Evolutionary conservation across 2,888 invertebrate species (phyloP).

Genomic region (Nomada goodeniana): DNA sequence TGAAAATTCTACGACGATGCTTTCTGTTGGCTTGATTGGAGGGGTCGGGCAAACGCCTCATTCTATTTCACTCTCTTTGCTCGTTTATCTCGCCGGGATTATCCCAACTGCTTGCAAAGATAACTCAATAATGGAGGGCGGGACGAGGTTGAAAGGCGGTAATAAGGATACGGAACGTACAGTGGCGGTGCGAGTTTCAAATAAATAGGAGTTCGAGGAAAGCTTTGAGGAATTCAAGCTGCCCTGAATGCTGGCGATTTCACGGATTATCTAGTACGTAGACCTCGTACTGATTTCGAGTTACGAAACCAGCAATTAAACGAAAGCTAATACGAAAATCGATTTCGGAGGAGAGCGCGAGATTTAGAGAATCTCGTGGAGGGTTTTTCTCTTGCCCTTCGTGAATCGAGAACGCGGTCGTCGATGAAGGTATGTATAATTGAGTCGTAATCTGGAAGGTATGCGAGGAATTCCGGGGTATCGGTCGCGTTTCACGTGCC

Average conservation of each 20-base stretch:
- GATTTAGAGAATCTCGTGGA: neutral
- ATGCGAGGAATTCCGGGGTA: conserved; percentile 37
- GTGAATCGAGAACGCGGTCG: neutral
- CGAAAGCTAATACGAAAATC: neutral
- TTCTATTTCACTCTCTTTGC: neutral
- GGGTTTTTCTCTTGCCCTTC: neutral
- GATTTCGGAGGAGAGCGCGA: neutral
- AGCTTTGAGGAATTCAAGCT: neutral
- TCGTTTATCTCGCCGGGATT: conserved; percentile 13
- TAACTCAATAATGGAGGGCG: conserved; percentile 22
- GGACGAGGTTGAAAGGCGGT: neutral
- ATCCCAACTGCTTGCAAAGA: conserved; percentile 14
- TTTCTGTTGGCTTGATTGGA: conserved; percentile 21
- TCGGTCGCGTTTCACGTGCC: conserved; percentile 21
- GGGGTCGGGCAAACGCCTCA: neutral
- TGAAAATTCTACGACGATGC: conserved; percentile 14
- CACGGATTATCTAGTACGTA: neutral
- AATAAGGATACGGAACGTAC: conserved; percentile 8
- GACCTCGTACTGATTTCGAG: too few species aligned
- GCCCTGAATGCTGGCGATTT: neutral
- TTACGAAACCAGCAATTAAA: conserved; percentile 1
- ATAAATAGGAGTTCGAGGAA: neutral
- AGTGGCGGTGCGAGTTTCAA: conserved; percentile 1
- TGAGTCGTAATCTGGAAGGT: conserved; percentile 33
- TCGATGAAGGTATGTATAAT: conserved; percentile 18